A percentile compares a stretch with the other conserved stretches of the same genome.
Conservation (phyloP, 2,888 invertebrate genomes). For the Eucera pruinosa region DNA sequence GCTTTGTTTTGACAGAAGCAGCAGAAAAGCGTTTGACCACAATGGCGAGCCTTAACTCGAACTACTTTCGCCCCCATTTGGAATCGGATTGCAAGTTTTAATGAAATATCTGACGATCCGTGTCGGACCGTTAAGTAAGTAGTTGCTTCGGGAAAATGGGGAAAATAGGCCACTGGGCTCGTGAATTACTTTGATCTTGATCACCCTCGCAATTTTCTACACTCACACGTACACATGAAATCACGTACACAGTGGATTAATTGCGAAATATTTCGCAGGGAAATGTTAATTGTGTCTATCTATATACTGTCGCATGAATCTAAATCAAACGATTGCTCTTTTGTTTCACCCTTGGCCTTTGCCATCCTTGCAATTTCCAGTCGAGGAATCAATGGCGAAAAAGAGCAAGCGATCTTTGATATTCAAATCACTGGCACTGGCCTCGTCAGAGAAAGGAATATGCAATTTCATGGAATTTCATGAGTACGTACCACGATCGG, state of each 20-base stretch:
- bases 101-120: conserved; percentile 46
- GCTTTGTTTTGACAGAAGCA: conserved; percentile 15
- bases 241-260: conserved; percentile 18
- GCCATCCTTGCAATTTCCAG: conserved; percentile 2
- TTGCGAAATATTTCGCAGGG: conserved; percentile 3
- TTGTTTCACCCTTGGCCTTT: conserved; percentile 12
- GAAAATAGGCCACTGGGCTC: conserved; percentile 1
- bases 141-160: conserved; percentile 24
- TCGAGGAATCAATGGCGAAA: conserved; percentile 12
- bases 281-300: conserved; percentile 31
- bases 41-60: conserved; percentile 12
- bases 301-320: background rate
- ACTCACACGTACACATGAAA: too few species aligned
- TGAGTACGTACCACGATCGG: conserved; percentile 1
- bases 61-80: conserved; percentile 37
- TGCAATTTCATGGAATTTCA: conserved; percentile 52
- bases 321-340: conserved; percentile 21
- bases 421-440: conserved; percentile 45
- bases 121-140: conserved; percentile 34
- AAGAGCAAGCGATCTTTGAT: conserved; percentile 45
- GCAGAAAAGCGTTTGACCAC: conserved; percentile 23
- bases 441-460: conserved; percentile 40
- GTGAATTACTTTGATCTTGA: conserved; percentile 11
- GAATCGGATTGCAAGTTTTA: conserved; percentile 55
- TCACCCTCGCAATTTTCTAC: background rate